A percentile compares a stretch with the other conserved stretches of the same genome.
These are phyloP conservation scores for Saccopteryx bilineata DNA, from an alignment of 2,113 vertebrate genomes.

Conservation along the genomic window DNA sequence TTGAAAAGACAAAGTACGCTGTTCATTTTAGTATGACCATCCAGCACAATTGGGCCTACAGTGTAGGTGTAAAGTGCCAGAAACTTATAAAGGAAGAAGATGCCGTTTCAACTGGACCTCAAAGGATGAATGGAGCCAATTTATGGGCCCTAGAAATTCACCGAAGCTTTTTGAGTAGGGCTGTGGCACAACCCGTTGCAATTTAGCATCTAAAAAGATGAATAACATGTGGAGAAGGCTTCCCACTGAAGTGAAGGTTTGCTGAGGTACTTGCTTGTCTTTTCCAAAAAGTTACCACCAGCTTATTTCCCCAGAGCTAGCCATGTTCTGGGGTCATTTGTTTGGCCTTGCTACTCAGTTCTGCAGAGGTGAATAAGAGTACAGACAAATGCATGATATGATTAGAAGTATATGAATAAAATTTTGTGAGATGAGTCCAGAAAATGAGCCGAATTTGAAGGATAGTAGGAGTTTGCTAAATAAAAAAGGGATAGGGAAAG, in stretches of 20 bases:
- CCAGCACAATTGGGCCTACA: background rate
- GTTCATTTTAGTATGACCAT: background rate
- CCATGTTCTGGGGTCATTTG: background rate
- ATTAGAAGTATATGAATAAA: background rate
- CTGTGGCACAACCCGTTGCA: background rate
- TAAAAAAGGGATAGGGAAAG: background rate
- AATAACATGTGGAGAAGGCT: background rate
- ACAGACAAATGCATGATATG: background rate
- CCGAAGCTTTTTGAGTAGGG: background rate
- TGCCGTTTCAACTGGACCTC: conserved; percentile 1
- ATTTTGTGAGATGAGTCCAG: background rate
- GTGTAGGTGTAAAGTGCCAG: background rate
- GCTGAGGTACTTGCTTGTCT: background rate
- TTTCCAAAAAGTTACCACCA: background rate
- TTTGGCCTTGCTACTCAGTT: background rate
- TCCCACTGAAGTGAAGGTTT: conserved; percentile 7
- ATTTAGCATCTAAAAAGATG: background rate
- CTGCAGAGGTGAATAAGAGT: background rate
- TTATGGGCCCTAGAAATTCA: background rate
- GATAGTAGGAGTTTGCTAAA: background rate
- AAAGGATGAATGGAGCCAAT: background rate
- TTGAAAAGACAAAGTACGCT: background rate
- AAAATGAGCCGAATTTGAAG: conserved; percentile 42
- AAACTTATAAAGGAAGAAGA: background rate
- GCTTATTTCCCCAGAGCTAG: background rate